Base-by-base conservation (phyloP, 2,113 vertebrate species). In the Geothlypis trichas region DNA sequence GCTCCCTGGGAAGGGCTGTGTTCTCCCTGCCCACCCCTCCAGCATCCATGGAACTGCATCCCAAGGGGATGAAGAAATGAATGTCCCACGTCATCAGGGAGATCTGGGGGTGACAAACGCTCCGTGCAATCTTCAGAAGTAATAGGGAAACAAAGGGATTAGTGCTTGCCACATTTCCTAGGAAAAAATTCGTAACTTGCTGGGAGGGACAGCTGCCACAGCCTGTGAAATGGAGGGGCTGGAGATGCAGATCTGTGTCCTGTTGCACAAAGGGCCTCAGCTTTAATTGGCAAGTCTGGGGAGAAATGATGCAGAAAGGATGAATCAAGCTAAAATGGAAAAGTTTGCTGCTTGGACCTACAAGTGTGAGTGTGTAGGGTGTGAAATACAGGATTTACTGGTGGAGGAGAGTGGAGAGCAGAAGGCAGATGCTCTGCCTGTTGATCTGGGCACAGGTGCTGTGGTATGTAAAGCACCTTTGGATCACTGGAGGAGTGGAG, bases 11-110 rank as follows among this genome's bases (percentile, higher is more conserved):
- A 59, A 52, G 51, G 67, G n/a, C 24, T 4, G 2, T 0, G 3
- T 47, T 78, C 1, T 2, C 26, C 30, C 33, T 67, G 47, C 35
- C 69, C 30, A 19, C 10, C 22, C 20, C n/a, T 46, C 33, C 3
- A 7, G 62, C 28, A 44, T 42, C 54, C 7, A 0, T 0, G 10
- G 61, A 30, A 13, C 41, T 27, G 23, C 5, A 0, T 85, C 90
- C 62, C 54, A 4, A 2, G 2, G 57, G 66, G 30, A 28, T 78
- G 74, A 35, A 89, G 55, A 62, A 86, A 26, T 3, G 3, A 37
- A 52, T 0, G 0, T 47, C 44, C 22, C 20, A 4, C 0, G 0
- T 59, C 12, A 35, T 57, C 15, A 8, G 28, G 54, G 55, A 71
- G 37, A 28, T 55, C 42, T 1, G 11, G 20, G 42, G 15, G 30